These are phyloP conservation scores for Arctopsyche grandis DNA, from an alignment of 1,140 invertebrate species.

Conservation along the genomic window DNA sequence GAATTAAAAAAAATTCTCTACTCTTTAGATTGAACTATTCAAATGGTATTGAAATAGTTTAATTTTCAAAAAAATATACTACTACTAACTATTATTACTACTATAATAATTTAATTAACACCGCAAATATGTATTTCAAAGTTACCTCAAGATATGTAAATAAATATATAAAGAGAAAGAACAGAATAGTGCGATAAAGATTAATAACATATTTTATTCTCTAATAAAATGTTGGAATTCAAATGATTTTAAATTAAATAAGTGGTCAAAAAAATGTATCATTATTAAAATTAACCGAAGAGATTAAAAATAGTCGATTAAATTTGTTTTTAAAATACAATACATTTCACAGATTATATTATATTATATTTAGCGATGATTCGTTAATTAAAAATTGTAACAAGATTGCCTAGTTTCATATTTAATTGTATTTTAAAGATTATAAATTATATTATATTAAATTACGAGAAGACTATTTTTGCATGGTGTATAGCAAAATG, in stretches of 20 bases:
- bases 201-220: not conserved
- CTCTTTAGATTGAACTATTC: constrained; percentile 16
- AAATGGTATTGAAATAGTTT: not conserved
- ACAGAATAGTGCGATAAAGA: not conserved
- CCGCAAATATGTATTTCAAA: constrained; percentile 12
- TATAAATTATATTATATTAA: constrained; percentile 30
- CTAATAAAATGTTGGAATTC: not conserved
- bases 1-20: not conserved
- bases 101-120: not conserved
- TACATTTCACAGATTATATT: not conserved
- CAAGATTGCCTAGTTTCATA: constrained; percentile 36
- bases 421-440: constrained; percentile 3
- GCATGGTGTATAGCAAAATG: constrained; percentile 41
- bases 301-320: not conserved
- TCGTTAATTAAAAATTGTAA: constrained; percentile 22
- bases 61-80: constrained; percentile 12
- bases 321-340: constrained; percentile 10
- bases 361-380: not conserved
- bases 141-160: constrained; percentile 8
- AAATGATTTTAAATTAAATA: not conserved
- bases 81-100: too few species aligned
- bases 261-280: not conserved
- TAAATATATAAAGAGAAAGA: not conserved
- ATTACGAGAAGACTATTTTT: constrained; percentile 43
- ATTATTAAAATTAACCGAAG: not conserved